These are phyloP conservation scores for Numenius phaeopus DNA, from an alignment of 2,797 vertebrate genomes.

Conservation along the genomic window DNA sequence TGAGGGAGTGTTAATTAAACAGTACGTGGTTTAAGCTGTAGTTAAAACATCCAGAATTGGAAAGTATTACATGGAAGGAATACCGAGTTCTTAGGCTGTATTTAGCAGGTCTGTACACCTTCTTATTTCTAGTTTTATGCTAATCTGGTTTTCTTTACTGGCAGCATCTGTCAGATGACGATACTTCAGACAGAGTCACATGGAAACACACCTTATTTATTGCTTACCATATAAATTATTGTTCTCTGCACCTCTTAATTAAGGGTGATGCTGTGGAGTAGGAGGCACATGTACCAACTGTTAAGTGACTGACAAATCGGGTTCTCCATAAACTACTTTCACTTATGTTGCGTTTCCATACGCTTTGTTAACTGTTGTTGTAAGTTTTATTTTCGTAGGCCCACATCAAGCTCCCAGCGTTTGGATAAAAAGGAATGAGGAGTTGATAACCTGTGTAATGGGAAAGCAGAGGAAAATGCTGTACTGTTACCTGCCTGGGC, in stretches of 20 bases:
- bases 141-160: conserved; percentile 55
- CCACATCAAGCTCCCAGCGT: background rate
- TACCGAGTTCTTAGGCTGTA: conserved; percentile 47
- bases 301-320: background rate
- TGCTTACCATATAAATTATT: background rate
- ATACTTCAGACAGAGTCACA: background rate
- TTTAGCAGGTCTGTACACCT: conserved; percentile 7
- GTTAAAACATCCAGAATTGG: conserved; percentile 49
- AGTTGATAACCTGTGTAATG: background rate
- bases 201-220: background rate
- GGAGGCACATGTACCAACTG: too few species aligned
- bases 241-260: background rate
- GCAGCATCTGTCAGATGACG: conserved; percentile 10
- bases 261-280: background rate
- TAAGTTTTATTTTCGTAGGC: background rate
- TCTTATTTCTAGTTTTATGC: conserved; percentile 27
- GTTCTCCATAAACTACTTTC: background rate
- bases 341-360: background rate
- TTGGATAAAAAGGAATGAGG: background rate
- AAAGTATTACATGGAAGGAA: conserved; percentile 16
- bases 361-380: background rate
- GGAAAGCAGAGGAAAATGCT: background rate
- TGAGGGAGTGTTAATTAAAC: conserved; percentile 60
- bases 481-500: background rate
- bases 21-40: conserved; percentile 7